Percentiles rank a stretch among this genome's conserved stretches.
phyloP scores from a whole-genome alignment of 2,888 invertebrate species.

The Lithophane ornitopus region DNA sequence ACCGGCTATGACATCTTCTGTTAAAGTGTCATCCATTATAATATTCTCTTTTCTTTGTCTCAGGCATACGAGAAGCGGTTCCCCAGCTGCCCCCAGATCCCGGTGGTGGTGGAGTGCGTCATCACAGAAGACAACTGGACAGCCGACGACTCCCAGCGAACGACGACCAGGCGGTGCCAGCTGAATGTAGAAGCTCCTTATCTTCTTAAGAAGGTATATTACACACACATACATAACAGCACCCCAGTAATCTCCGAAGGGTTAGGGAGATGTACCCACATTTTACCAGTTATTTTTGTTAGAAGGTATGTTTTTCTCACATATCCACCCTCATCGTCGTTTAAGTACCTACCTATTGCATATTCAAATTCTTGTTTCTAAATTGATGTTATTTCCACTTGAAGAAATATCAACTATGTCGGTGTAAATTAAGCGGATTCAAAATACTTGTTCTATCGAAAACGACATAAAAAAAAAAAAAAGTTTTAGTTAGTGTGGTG shows the following conservation, averaged over 20 bases:
- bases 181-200: slow-evolving; percentile 98
- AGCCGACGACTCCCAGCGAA: slow-evolving; percentile 94
- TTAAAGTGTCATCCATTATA: background rate
- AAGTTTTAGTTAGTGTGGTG: background rate
- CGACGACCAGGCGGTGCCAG: slow-evolving; percentile 96
- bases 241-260: background rate
- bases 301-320: background rate
- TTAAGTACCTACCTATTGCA: background rate
- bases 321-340: too few species aligned
- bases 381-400: background rate
- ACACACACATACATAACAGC: background rate
- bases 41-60: slow-evolving; percentile 60
- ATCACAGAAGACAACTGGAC: slow-evolving; percentile 94
- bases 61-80: slow-evolving; percentile 98
- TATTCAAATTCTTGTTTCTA: background rate
- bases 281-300: background rate
- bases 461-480: too few species aligned
- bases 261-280: background rate
- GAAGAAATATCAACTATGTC: background rate
- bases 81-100: slow-evolving; percentile 98
- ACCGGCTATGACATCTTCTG: background rate
- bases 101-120: slow-evolving; percentile 97
- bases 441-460: too few species aligned
- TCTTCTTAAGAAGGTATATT: slow-evolving; percentile 95
- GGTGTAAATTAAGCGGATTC: background rate